These are phyloP conservation scores for Mesitornis unicolor DNA, from an alignment of 2,113 vertebrate genomes.

Conservation along the genomic window DNA sequence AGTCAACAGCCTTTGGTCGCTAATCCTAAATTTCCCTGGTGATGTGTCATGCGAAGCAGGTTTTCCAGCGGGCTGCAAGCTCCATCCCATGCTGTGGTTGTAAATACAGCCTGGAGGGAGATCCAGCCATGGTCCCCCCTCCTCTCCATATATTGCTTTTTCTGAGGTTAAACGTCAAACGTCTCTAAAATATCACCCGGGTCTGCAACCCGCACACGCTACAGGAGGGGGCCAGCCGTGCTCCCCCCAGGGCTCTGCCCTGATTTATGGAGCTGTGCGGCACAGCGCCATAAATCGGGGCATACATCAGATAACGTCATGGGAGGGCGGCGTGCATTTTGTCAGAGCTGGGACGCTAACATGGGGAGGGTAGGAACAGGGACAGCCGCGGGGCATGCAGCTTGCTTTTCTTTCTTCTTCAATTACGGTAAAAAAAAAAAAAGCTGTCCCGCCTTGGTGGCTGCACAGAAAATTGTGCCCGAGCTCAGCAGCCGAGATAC, in stretches of 20 bases:
- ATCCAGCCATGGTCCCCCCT: not conserved
- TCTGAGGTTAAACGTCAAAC: conserved; percentile 42
- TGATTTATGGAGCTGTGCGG: conserved; percentile 16
- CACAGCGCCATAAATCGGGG: not conserved
- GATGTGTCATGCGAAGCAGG: not conserved
- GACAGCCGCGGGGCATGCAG: not conserved
- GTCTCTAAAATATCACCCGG: conserved; percentile 25
- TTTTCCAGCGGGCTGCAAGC: not conserved
- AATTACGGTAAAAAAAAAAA: not conserved
- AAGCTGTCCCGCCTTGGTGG: not conserved
- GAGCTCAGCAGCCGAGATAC: not conserved
- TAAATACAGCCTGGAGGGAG: not conserved
- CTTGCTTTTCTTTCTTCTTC: not conserved
- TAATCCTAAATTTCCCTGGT: not conserved
- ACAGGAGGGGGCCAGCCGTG: not conserved
- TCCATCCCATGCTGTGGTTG: not conserved
- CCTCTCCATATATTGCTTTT: not conserved
- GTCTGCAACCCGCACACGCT: not conserved
- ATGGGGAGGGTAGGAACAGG: not conserved
- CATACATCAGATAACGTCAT: not conserved
- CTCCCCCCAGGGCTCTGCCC: not conserved
- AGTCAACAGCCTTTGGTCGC: not conserved
- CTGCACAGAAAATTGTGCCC: not conserved
- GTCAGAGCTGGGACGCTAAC: not conserved
- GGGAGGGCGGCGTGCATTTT: not conserved